Evolutionary conservation across 2,797 vertebrate genomes (phyloP).

Genomic region (Natrix natrix): DNA sequence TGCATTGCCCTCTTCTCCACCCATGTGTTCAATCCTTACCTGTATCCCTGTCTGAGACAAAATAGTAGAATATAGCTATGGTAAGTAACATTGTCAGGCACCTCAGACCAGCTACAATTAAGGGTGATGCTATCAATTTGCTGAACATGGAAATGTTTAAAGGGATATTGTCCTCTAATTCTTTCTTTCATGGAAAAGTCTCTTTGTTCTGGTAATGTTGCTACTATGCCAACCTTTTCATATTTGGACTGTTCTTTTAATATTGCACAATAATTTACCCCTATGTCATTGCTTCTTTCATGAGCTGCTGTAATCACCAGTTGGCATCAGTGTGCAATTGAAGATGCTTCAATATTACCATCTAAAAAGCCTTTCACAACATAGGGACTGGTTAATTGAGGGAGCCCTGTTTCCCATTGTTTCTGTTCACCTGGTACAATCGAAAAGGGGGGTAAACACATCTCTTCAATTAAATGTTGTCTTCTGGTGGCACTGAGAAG

Average conservation of each 20-base stretch:
- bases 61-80: neutral
- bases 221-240: neutral
- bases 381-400: neutral
- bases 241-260: neutral
- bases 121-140: neutral
- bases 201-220: neutral
- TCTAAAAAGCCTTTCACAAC: neutral
- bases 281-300: neutral
- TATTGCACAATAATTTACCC: neutral
- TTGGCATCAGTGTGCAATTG: neutral
- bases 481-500: neutral
- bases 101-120: neutral
- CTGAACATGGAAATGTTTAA: neutral
- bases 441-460: neutral
- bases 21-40: neutral
- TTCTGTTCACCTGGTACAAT: neutral
- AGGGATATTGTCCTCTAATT: neutral
- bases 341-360: neutral
- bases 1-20: neutral
- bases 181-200: neutral
- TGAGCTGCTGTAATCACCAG: neutral
- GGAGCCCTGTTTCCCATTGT: neutral
- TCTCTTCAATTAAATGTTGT: neutral
- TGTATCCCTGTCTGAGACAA: neutral
- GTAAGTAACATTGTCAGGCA: neutral